These are phyloP conservation scores for Oreochromis aureus DNA, from an alignment of 2,113 vertebrate genomes.

Conservation along the genomic window DNA sequence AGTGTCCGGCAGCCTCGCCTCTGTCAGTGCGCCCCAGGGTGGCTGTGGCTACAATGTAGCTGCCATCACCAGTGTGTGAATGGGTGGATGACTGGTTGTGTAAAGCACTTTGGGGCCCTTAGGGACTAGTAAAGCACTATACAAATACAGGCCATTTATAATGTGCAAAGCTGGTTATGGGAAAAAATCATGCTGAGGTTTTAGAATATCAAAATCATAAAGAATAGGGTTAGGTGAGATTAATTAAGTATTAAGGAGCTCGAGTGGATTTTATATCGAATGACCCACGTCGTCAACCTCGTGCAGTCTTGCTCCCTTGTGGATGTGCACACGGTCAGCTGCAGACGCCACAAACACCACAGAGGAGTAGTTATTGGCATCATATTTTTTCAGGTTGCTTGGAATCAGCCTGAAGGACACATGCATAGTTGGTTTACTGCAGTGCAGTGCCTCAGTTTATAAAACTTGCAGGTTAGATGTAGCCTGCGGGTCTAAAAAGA, in stretches of 20 bases:
- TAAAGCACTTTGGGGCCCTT: too few species aligned
- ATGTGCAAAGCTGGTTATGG: neutral
- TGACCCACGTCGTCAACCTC: neutral
- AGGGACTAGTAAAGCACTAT: too few species aligned
- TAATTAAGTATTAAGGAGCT: neutral
- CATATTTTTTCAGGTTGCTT: neutral
- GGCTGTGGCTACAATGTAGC: too few species aligned
- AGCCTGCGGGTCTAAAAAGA: neutral
- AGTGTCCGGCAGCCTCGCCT: too few species aligned
- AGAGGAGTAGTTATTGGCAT: neutral
- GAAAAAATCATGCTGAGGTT: neutral
- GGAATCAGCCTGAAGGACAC: neutral
- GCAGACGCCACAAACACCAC: neutral
- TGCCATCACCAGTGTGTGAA: too few species aligned
- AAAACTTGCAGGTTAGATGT: neutral
- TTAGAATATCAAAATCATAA: neutral
- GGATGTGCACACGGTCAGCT: neutral
- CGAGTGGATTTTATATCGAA: neutral
- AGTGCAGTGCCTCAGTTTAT: neutral
- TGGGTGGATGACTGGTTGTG: too few species aligned
- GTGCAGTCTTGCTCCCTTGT: neutral
- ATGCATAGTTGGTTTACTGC: neutral
- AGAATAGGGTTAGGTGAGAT: neutral
- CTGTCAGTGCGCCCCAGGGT: too few species aligned
- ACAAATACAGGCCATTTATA: neutral